phyloP scores from a whole-genome alignment of 2,888 invertebrate species.

The Apantesis nais region DNA sequence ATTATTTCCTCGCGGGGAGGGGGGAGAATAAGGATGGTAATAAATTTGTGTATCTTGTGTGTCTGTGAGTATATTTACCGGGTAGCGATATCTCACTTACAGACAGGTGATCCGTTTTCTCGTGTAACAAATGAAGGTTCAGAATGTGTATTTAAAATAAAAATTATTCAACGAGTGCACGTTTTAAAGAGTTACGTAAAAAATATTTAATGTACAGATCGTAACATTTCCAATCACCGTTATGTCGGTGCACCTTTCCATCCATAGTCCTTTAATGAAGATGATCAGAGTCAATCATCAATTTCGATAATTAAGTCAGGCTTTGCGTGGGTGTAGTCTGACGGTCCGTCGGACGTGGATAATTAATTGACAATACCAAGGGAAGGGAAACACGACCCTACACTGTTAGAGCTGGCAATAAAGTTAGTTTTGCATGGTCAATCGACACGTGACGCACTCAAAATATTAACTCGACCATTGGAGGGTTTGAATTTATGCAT shows the following conservation, averaged over 20 bases:
- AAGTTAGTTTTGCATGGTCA: conserved; percentile 67
- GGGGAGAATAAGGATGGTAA: not conserved
- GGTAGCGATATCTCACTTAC: not conserved
- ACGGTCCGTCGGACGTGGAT: conserved; percentile 62
- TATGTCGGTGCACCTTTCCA: conserved; percentile 23
- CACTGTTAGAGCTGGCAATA: conserved; percentile 35
- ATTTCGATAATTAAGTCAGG: conserved; percentile 73
- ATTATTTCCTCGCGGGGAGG: no score
- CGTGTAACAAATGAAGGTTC: not conserved
- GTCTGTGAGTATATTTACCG: no score
- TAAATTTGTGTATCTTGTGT: not conserved
- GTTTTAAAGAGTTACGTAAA: not conserved
- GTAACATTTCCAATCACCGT: conserved; percentile 7
- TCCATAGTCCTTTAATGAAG: conserved; percentile 48
- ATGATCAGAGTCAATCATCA: conserved; percentile 65
- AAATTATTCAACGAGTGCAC: not conserved
- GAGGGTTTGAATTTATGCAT: conserved; percentile 43
- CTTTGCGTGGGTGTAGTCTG: conserved; percentile 50
- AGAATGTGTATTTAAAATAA: not conserved
- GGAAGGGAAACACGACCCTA: conserved; percentile 19
- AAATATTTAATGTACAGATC: conserved; percentile 5
- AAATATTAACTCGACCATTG: conserved; percentile 48
- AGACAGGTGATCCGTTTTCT: not conserved
- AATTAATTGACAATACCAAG: conserved; percentile 76
- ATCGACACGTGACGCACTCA: conserved; percentile 61